Conservation (phyloP, 2,113 vertebrate species). For the Macrotis lagotis region DNA sequence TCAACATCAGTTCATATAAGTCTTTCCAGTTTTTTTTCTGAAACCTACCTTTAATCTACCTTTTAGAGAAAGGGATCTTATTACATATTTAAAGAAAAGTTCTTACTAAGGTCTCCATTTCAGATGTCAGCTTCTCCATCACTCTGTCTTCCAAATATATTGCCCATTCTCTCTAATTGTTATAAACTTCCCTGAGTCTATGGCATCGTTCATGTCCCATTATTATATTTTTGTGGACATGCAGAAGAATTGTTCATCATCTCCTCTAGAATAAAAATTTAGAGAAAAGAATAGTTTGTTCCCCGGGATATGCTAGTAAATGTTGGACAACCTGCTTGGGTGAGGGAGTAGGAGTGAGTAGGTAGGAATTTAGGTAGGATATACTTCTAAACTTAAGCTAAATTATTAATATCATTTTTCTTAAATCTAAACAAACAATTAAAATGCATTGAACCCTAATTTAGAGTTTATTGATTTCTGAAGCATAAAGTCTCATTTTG, state of each 20-base stretch:
- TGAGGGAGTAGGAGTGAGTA: neutral
- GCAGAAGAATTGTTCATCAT: conserved; percentile 66
- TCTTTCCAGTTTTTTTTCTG: conserved; percentile 13
- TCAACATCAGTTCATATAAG: no score
- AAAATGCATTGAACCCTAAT: neutral
- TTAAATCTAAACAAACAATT: neutral
- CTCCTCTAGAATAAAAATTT: neutral
- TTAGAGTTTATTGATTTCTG: neutral
- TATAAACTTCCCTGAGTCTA: conserved; percentile 48
- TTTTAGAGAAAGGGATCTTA: conserved; percentile 22
- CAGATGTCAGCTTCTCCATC: conserved; percentile 38
- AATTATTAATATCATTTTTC: neutral
- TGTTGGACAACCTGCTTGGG: neutral
- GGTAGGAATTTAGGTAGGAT: neutral
- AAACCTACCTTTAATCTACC: conserved; percentile 22
- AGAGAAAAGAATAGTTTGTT: conserved; percentile 3
- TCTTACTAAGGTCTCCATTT: conserved; percentile 33
- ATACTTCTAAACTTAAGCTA: neutral
- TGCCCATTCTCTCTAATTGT: neutral
- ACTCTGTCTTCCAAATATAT: conserved; percentile 6
- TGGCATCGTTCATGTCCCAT: conserved; percentile 30
- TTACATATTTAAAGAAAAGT: conserved; percentile 43
- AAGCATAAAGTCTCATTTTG: neutral
- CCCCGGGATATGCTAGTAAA: neutral
- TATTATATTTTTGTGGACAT: conserved; percentile 32